Evolutionary conservation across 64 coral and sea anemone species (phyloP).

Genomic region (Pocillopora verrucosa): DNA sequence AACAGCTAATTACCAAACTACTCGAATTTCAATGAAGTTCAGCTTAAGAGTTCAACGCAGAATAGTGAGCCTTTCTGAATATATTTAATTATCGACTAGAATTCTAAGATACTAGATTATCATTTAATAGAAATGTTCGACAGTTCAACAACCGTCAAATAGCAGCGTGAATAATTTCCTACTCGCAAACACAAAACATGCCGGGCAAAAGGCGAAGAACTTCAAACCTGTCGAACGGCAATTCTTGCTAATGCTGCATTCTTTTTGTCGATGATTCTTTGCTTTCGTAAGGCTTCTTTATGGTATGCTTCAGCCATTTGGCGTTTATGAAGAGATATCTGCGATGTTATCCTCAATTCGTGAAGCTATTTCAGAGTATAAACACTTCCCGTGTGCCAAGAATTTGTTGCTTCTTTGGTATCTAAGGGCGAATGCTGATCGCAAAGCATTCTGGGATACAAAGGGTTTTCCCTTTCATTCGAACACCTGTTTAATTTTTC

Average conservation of each 20-base stretch:
- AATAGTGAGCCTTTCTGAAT: too few relatives aligned
- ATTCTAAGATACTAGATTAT: neutral
- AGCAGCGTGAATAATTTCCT: too few relatives aligned
- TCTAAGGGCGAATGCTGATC: neutral
- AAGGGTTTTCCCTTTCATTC: conserved; percentile 33
- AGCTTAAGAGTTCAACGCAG: too few relatives aligned
- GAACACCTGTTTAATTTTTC: neutral
- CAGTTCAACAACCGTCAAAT: too few relatives aligned
- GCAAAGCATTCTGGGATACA: conserved; percentile 21
- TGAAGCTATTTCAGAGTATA: neutral
- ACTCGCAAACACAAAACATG: neutral
- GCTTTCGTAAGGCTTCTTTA: conserved; percentile 76
- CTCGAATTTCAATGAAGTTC: too few relatives aligned
- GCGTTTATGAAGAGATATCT: neutral
- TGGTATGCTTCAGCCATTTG: conserved; percentile 81
- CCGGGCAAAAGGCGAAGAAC: neutral
- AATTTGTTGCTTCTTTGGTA: conserved; percentile 33
- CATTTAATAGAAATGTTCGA: neutral
- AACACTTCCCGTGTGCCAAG: neutral
- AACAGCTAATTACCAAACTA: too few relatives aligned
- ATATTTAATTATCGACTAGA: too few relatives aligned
- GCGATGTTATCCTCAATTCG: neutral
- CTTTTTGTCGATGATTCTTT: conserved; percentile 75
- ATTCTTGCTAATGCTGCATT: conserved; percentile 59
- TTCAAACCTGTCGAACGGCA: conserved; percentile 56